Evolutionary conservation across 2,888 invertebrate genomes (phyloP).

Genomic region (Caenorhabditis sp.): DNA sequence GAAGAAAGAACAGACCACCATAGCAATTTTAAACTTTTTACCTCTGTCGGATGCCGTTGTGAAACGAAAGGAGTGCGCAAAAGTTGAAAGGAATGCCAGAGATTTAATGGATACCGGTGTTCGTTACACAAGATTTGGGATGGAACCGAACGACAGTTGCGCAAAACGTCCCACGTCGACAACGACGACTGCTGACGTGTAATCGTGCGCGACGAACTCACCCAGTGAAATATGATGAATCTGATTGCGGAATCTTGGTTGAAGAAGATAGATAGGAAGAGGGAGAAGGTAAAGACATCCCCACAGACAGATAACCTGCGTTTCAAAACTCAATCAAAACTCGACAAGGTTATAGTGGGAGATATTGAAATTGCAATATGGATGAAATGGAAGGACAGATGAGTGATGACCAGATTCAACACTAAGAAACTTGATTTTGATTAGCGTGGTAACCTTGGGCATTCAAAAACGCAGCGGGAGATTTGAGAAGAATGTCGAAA

Average conservation of each 20-base stretch:
- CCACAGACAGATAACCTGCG: conserved; percentile 40
- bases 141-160: conserved; percentile 51
- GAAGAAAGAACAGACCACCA: background rate
- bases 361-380: conserved; percentile 40
- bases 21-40: conserved; percentile 56
- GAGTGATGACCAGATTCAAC: conserved; percentile 41
- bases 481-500: background rate
- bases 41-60: conserved; percentile 12
- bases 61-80: conserved; percentile 55
- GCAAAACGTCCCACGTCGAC: conserved; percentile 40
- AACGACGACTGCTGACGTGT: conserved; percentile 49
- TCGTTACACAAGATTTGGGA: conserved; percentile 57
- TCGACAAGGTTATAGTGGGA: conserved; percentile 52
- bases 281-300: background rate
- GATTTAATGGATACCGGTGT: conserved; percentile 65
- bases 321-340: conserved; percentile 29
- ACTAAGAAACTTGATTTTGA: conserved; percentile 42
- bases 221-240: conserved; percentile 62
- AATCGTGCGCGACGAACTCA: conserved; percentile 52
- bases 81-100: conserved; percentile 57
- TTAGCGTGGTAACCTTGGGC: conserved; percentile 33
- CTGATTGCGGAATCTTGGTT: conserved; percentile 49
- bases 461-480: background rate
- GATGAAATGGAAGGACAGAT: conserved; percentile 11
- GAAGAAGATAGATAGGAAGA: background rate